A percentile compares a stretch with the other conserved stretches of the same genome.
phyloP scores from a whole-genome alignment of 2,888 invertebrate genomes.

The Hyposoter didymator region DNA sequence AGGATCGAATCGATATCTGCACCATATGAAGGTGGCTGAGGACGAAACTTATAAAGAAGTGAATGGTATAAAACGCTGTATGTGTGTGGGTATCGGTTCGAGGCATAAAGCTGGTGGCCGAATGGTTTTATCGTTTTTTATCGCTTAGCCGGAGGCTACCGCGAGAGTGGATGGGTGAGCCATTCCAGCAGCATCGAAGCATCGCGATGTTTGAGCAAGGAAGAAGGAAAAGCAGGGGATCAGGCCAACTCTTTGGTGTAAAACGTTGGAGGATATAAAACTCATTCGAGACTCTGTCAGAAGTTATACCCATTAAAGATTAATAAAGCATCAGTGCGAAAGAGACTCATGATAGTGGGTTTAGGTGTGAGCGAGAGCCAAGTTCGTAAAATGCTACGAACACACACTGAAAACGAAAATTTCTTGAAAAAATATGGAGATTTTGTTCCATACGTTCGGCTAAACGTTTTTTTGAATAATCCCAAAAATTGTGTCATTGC shows the following conservation, averaged over 20 bases:
- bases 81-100: neutral
- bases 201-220: constrained; percentile 28
- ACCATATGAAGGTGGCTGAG: constrained; percentile 27
- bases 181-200: constrained; percentile 28
- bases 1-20: constrained; percentile 38
- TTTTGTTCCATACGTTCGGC: too few species aligned
- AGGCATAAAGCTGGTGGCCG: constrained; percentile 46
- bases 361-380: constrained; percentile 50
- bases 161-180: constrained; percentile 5
- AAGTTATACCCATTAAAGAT: constrained; percentile 81
- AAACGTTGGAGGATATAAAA: constrained; percentile 79
- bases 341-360: constrained; percentile 74
- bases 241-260: constrained; percentile 63
- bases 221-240: constrained; percentile 48
- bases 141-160: constrained; percentile 49
- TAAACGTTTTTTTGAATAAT: too few species aligned
- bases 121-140: constrained; percentile 77
- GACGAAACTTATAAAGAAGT: constrained; percentile 6
- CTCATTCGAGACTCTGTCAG: constrained; percentile 77
- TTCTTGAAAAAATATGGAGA: too few species aligned
- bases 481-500: too few species aligned
- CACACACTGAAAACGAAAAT: too few species aligned
- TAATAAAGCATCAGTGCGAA: constrained; percentile 80
- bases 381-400: constrained; percentile 28
- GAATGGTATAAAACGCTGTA: constrained; percentile 14